These are phyloP conservation scores for Epicauta chinensis DNA, from an alignment of 1,140 invertebrate species.

Conservation along the genomic window DNA sequence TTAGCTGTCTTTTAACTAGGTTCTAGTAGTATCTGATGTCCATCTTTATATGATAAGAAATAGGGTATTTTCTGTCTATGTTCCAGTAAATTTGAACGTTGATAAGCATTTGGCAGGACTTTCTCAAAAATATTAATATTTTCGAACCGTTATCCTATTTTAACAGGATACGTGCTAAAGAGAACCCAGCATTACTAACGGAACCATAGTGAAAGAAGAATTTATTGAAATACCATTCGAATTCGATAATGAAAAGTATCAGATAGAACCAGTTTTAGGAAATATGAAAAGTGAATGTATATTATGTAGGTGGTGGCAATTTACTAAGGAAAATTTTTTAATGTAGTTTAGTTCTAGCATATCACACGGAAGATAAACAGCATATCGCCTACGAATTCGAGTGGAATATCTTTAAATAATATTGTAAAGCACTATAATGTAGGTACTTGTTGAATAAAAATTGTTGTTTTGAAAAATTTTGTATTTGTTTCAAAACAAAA, in stretches of 20 bases:
- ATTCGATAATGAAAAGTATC: constrained; percentile 26
- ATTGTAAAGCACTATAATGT: constrained; percentile 49
- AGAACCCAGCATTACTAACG: constrained; percentile 62
- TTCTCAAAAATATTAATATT: too few species aligned
- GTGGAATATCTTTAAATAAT: constrained; percentile 70
- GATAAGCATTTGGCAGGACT: too few species aligned
- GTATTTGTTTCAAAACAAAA: too few species aligned
- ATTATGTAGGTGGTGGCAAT: constrained; percentile 69
- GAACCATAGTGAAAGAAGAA: constrained; percentile 42
- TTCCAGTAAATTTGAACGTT: too few species aligned
- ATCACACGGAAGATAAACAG: constrained; percentile 62
- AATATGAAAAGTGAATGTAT: constrained; percentile 66
- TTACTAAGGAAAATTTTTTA: constrained; percentile 82
- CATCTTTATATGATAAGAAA: too few species aligned
- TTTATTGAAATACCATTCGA: constrained; percentile 24
- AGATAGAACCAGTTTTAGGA: constrained; percentile 32
- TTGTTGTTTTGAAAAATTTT: too few species aligned
- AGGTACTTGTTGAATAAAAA: too few species aligned
- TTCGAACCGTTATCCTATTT: too few species aligned
- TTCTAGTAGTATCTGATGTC: too few species aligned
- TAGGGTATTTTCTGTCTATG: too few species aligned
- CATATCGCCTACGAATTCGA: constrained; percentile 81
- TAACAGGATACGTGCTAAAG: constrained; percentile 63
- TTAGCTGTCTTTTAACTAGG: too few species aligned
- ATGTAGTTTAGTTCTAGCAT: constrained; percentile 73